Evolutionary conservation across 2,888 invertebrate species (phyloP).

Genomic region (Gortyna flavago): DNA sequence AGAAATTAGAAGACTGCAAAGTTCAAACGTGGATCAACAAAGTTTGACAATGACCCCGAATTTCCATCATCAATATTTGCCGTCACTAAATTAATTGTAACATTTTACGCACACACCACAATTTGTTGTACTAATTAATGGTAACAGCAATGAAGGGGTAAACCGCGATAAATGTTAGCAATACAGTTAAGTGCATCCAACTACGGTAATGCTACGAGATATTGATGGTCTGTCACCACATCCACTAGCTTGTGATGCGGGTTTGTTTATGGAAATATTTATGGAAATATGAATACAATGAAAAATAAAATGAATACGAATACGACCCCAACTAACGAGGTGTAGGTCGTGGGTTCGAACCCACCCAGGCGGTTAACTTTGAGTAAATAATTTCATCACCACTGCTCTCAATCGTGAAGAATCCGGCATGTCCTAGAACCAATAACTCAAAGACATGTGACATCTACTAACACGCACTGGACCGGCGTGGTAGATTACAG

Average conservation of each 20-base stretch:
- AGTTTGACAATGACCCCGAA: not conserved
- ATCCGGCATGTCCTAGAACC: too few relatives aligned
- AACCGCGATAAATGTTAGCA: conserved; percentile 64
- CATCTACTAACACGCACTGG: too few relatives aligned
- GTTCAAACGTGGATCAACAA: not conserved
- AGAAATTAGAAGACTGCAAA: not conserved
- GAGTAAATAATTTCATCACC: too few relatives aligned
- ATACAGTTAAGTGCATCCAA: conserved; percentile 76
- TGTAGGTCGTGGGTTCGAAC: too few relatives aligned
- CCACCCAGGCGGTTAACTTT: too few relatives aligned
- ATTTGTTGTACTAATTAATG: conserved; percentile 40
- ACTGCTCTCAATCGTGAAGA: too few relatives aligned
- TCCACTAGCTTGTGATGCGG: conserved; percentile 24
- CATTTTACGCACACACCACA: conserved; percentile 17
- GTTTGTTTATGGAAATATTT: conserved; percentile 13
- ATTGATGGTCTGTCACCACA: conserved; percentile 41
- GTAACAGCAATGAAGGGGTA: conserved; percentile 30
- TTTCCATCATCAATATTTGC: not conserved
- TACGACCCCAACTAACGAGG: too few relatives aligned
- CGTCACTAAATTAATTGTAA: conserved; percentile 6
- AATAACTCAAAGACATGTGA: too few relatives aligned
- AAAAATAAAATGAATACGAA: too few relatives aligned
- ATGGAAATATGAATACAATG: too few relatives aligned
- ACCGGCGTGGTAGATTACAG: not conserved
- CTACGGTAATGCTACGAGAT: conserved; percentile 31